These are phyloP conservation scores for Takifugu bimaculatus DNA, from an alignment of 2,113 vertebrate species.

Conservation along the genomic window DNA sequence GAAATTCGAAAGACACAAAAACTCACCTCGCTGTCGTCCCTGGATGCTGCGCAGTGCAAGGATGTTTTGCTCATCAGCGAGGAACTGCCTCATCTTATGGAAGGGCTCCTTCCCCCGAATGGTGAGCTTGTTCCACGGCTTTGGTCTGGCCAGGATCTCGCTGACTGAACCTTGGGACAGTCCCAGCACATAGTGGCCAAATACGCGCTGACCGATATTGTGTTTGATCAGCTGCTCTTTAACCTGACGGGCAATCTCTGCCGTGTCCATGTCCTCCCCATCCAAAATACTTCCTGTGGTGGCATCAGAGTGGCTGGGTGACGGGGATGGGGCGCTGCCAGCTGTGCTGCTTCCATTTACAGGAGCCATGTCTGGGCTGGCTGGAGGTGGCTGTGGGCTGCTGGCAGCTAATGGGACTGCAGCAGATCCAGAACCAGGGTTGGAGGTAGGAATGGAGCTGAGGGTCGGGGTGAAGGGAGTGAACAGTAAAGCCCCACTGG, in stretches of 20 bases:
- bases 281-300: slow-evolving; percentile 79
- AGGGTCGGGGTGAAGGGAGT: slow-evolving; percentile 74
- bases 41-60: slow-evolving; percentile 94
- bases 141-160: slow-evolving; percentile 93
- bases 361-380: slow-evolving; percentile 80
- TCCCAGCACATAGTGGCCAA: slow-evolving; percentile 95
- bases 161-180: slow-evolving; percentile 96
- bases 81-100: slow-evolving; percentile 99
- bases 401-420: slow-evolving; percentile 92
- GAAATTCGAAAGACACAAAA: background rate
- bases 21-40: slow-evolving; percentile 94
- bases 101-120: slow-evolving; percentile 96
- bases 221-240: slow-evolving; percentile 98
- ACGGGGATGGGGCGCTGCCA: slow-evolving; percentile 80
- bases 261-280: slow-evolving; percentile 94
- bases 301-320: slow-evolving; percentile 91
- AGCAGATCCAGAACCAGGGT: slow-evolving; percentile 84
- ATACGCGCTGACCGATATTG: slow-evolving; percentile 97
- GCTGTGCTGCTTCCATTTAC: slow-evolving; percentile 85
- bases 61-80: slow-evolving; percentile 96
- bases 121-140: slow-evolving; percentile 97
- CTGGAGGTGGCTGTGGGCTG: slow-evolving; percentile 77
- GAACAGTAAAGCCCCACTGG: slow-evolving; percentile 89
- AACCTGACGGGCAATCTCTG: slow-evolving; percentile 94
- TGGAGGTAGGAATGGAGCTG: slow-evolving; percentile 70